A percentile compares a stretch with the other conserved stretches of the same genome.
Evolutionary conservation across 2,797 vertebrate genomes (phyloP).

Genomic region (Periophthalmus magnuspinnatus): DNA sequence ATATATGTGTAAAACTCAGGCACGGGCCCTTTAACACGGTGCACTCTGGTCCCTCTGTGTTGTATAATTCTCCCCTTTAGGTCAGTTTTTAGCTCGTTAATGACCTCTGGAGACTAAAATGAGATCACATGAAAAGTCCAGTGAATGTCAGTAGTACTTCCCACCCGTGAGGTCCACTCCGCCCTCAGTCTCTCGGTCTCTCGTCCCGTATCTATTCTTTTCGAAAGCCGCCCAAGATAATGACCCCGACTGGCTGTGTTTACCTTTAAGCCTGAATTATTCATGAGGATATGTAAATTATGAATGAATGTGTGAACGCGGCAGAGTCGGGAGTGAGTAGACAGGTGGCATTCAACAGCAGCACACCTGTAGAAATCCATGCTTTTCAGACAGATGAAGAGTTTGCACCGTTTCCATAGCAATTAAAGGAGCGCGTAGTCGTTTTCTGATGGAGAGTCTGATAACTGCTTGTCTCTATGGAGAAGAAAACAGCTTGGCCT

Average conservation of each 20-base stretch:
- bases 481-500: too few relatives aligned
- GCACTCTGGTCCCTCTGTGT: background rate
- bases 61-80: constrained; percentile 11
- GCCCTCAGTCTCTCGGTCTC: constrained; percentile 6
- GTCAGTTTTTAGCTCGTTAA: constrained; percentile 23
- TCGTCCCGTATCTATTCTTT: background rate
- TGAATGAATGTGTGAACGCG: constrained; percentile 19
- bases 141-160: constrained; percentile 16
- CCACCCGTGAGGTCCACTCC: constrained; percentile 10
- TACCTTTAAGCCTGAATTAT: constrained; percentile 31
- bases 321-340: background rate
- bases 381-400: background rate
- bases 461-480: too few relatives aligned
- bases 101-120: constrained; percentile 26
- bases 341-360: constrained; percentile 9
- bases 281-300: constrained; percentile 23
- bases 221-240: constrained; percentile 3
- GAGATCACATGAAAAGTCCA: constrained; percentile 25
- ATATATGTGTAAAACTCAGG: too few relatives aligned
- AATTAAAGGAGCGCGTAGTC: background rate
- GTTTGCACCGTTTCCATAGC: background rate
- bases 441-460: too few relatives aligned
- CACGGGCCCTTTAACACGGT: background rate
- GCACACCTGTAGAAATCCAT: background rate
- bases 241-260: constrained; percentile 14